phyloP scores from a whole-genome alignment of 1,140 invertebrate genomes.

The Cryptotermes secundus region DNA sequence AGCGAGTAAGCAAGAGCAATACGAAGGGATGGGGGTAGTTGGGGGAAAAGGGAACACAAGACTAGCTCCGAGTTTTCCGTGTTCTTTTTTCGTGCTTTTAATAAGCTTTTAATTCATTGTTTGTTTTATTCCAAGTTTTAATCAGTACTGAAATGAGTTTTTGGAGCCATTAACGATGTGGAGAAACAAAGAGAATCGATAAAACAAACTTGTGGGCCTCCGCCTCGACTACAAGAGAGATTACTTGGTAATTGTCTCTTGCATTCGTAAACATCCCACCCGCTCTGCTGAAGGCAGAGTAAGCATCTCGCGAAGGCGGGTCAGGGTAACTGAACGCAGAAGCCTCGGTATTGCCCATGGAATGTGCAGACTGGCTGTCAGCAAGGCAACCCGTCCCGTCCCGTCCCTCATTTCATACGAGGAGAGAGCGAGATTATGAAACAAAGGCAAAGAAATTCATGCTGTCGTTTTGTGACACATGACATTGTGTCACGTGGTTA shows the following conservation, averaged over 20 bases:
- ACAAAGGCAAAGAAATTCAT: no score
- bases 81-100: conserved; percentile 38
- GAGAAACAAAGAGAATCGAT: conserved; percentile 38
- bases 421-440: no score
- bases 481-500: no score
- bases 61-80: conserved; percentile 35
- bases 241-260: conserved; percentile 38
- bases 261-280: conserved; percentile 36
- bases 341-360: neutral
- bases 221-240: conserved; percentile 35
- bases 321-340: neutral
- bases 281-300: neutral
- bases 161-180: conserved; percentile 38
- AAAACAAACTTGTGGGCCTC: conserved; percentile 36
- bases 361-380: neutral
- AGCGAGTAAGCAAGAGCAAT: conserved; percentile 26
- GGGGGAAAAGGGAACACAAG: conserved; percentile 15
- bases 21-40: conserved; percentile 9
- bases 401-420: no score
- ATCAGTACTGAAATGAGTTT: conserved; percentile 38
- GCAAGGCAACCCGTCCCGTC: no score
- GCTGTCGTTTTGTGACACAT: no score
- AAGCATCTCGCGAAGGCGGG: neutral
- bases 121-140: conserved; percentile 39
- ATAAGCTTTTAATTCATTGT: conserved; percentile 38